Evolutionary conservation across 2,888 invertebrate genomes (phyloP), one percentile per base, ranked within the genome.

Genomic region (Phyllotreta striolata): DNA sequence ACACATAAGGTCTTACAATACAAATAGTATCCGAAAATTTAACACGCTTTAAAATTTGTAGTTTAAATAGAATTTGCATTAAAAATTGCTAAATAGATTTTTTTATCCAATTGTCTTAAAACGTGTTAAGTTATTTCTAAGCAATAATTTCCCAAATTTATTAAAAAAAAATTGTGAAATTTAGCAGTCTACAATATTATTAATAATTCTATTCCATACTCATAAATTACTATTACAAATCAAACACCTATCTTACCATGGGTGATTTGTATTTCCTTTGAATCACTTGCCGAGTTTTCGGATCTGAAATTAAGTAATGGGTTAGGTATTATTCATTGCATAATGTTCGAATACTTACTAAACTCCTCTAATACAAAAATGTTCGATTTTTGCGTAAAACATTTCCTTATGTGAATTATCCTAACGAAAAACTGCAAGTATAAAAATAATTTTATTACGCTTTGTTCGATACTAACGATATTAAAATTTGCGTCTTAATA

Each of bases 311-410:
- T 4, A 3, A 40, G 49, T 9, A n/a, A 10, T 10, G 35, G 12
- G 43, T 41, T 46, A 39, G 24, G 24, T 24, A 24, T 4, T 24
- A 24, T 24, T 24, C 24, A 24, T 1, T 24, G 24, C 24, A 24
- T 4, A 24, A 24, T 24, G 1, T 24, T 24, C 24, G 65, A 24
- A 66, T 76, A 93, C 97, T 96, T 88, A 99, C 98, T 98, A 86
- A 93, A 98, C 90, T 99, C 98, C 87, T 99, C 99, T 83, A 99
- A 88, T 80, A 99, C 93, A 87, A 99, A 99, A 84, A 98, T 93
- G 83, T 96, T 97, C 82, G 98, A 98, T 84, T 97, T 98, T 84
- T 96, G 96, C 67, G 98, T 98, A 86, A 98, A 98, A 87, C 99
- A 99, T 86, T 98, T 99, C 84, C 97, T 91, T 84, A 99, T 99